phyloP scores from a whole-genome alignment of 1,140 invertebrate genomes.

The Pogonus chalceus region DNA sequence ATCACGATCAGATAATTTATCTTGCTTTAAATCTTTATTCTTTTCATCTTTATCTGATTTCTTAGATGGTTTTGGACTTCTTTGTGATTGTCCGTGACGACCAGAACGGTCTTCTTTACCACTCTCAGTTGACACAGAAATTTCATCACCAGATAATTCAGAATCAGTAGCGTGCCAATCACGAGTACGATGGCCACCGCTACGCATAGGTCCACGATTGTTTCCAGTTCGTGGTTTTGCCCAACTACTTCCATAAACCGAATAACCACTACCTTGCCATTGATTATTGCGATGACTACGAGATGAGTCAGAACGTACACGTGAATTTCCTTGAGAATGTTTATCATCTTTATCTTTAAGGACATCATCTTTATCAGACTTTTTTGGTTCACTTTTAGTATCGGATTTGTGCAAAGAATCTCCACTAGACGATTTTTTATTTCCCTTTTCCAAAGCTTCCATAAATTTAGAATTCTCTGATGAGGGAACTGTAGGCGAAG shows the following conservation, averaged over 20 bases:
- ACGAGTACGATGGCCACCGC: conserved; percentile 18
- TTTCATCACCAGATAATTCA: conserved; percentile 47
- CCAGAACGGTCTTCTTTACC: conserved; percentile 38
- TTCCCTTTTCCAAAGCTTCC: conserved; percentile 14
- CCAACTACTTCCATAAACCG: conserved; percentile 21
- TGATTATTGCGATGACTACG: conserved; percentile 22
- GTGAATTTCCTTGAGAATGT: conserved; percentile 29
- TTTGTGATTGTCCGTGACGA: conserved; percentile 21
- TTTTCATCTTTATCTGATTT: conserved; percentile 49
- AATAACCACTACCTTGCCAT: conserved; percentile 24
- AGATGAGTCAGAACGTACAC: conserved; percentile 21
- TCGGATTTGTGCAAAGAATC: conserved; percentile 12
- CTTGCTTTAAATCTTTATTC: conserved; percentile 36
- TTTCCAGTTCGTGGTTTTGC: conserved; percentile 28
- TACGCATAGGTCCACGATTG: conserved; percentile 23
- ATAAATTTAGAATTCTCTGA: conserved; percentile 18
- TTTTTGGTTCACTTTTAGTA: conserved; percentile 15
- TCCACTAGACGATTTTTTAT: conserved; percentile 15
- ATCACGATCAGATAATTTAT: conserved; percentile 15
- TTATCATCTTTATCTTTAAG: conserved; percentile 33
- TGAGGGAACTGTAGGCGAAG: conserved; percentile 31
- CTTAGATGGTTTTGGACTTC: conserved; percentile 38
- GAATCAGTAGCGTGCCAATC: conserved; percentile 44
- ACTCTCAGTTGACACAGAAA: conserved; percentile 40
- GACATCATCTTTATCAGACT: conserved; percentile 21